Conservation (phyloP, 2,113 vertebrate genomes). For the Anolis sagrei region DNA sequence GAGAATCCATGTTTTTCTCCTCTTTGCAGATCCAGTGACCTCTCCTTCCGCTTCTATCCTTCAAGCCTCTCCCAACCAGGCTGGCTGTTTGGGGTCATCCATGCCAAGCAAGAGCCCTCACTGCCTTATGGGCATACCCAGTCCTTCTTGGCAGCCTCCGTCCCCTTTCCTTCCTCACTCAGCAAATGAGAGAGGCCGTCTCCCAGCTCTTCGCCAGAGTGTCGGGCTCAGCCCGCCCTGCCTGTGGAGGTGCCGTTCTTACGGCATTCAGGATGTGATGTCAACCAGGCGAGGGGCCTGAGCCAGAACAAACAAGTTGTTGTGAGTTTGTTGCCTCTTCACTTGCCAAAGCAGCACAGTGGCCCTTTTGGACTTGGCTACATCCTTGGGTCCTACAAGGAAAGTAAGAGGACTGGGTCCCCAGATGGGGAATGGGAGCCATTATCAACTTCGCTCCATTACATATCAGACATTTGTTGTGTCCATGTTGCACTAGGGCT, state of each 20-base stretch:
- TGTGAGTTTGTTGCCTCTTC: conserved; percentile 1
- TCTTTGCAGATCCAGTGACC: background rate
- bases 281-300: background rate
- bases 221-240: background rate
- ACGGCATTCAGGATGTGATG: conserved; percentile 32
- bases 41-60: background rate
- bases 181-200: background rate
- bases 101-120: background rate
- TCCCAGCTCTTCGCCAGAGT: background rate
- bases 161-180: background rate
- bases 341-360: background rate
- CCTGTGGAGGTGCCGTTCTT: background rate
- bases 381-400: background rate
- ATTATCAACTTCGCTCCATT: background rate
- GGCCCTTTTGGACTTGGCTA: background rate
- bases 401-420: background rate
- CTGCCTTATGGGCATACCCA: background rate
- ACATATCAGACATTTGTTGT: background rate
- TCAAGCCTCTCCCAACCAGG: background rate
- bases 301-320: conserved; percentile 39
- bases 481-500: background rate
- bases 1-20: conserved; percentile 10
- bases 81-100: background rate
- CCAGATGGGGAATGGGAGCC: background rate
- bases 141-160: background rate